phyloP scores from a whole-genome alignment of 2,797 vertebrate species.

The Parauchenoglanis punctatus region DNA sequence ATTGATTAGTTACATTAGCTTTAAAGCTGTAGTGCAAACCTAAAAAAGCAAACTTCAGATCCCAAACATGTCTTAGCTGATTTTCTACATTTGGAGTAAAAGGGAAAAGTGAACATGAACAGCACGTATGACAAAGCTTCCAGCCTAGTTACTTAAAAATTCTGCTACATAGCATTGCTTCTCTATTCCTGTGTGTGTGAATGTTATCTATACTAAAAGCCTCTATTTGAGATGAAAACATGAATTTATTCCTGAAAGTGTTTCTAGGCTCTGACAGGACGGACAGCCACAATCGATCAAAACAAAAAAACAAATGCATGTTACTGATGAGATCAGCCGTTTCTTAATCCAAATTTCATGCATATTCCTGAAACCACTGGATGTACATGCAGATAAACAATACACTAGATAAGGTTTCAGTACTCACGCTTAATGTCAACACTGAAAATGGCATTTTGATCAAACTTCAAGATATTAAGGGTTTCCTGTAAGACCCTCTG shows the following conservation, averaged over 20 bases:
- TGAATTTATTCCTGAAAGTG: not conserved
- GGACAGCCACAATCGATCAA: not conserved
- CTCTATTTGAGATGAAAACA: not conserved
- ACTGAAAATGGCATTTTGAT: not conserved
- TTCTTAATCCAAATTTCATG: not conserved
- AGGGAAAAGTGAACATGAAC: not conserved
- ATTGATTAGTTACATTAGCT: not conserved
- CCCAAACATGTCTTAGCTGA: not conserved
- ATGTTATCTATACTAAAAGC: not conserved
- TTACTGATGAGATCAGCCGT: not conserved
- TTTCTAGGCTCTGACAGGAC: not conserved
- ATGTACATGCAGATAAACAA: not conserved
- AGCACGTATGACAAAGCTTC: not conserved
- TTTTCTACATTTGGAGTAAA: not conserved
- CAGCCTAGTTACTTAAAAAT: not conserved
- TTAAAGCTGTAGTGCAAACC: not conserved
- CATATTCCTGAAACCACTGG: not conserved
- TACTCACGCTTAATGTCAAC: not conserved
- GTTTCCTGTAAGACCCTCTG: not conserved
- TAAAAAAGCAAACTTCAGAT: not conserved
- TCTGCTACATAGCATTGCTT: not conserved
- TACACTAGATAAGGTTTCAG: not conserved
- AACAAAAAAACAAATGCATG: not conserved
- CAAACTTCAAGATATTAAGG: not conserved
- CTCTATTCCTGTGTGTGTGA: not conserved